Evolutionary conservation across 2,113 vertebrate genomes (phyloP).

Genomic region (Cettia cetti): DNA sequence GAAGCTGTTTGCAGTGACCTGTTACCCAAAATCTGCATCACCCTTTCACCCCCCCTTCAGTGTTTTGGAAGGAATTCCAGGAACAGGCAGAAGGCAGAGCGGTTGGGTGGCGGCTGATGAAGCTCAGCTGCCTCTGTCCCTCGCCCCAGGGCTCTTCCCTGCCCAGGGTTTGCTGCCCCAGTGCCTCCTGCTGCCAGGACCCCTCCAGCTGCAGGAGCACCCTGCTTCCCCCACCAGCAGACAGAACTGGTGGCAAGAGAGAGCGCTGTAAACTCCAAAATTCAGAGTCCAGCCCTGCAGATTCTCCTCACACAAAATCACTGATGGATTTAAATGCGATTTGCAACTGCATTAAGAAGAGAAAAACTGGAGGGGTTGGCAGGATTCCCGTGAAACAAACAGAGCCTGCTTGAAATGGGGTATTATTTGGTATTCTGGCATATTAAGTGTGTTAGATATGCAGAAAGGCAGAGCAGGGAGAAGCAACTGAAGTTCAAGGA

Average conservation of each 20-base stretch:
- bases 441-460: not conserved
- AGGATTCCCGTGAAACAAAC: not conserved
- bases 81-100: not conserved
- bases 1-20: not conserved
- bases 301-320: not conserved
- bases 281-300: not conserved
- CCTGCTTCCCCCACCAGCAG: accelerated
- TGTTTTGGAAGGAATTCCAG: not conserved
- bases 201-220: not conserved
- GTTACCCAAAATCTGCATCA: not conserved
- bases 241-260: not conserved
- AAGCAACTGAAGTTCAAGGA: not conserved
- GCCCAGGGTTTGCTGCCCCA: too few relatives aligned
- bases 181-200: not conserved
- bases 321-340: not conserved
- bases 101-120: not conserved
- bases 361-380: not conserved
- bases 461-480: not conserved
- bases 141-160: not conserved
- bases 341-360: not conserved
- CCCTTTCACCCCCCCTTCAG: not conserved
- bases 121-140: not conserved
- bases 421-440: not conserved
- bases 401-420: not conserved
- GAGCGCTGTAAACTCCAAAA: accelerated